A percentile compares a stretch with the other conserved stretches of the same genome.
Evolutionary conservation across 2,888 invertebrate species (phyloP).

Genomic region (Malachius bipustulatus): DNA sequence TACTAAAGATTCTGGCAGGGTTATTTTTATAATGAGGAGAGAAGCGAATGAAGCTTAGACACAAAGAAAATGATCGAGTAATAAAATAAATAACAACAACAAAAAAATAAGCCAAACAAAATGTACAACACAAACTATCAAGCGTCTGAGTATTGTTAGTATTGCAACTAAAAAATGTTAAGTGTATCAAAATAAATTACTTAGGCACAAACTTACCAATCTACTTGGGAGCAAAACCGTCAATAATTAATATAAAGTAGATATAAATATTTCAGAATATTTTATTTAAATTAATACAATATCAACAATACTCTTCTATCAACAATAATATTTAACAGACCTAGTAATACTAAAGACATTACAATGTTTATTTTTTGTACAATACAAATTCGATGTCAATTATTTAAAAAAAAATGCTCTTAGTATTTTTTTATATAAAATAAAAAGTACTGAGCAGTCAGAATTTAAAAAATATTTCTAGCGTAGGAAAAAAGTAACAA

Average conservation of each 20-base stretch:
- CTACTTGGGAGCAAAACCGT: background rate
- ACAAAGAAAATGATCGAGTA: too few relatives aligned
- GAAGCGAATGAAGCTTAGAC: too few relatives aligned
- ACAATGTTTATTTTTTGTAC: too few relatives aligned
- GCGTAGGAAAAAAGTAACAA: slow-evolving; percentile 7
- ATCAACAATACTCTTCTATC: slow-evolving; percentile 31
- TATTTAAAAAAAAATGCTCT: slow-evolving; percentile 11
- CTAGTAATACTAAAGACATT: too few relatives aligned
- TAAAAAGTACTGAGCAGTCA: slow-evolving; percentile 4
- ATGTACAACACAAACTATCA: slow-evolving; percentile 13
- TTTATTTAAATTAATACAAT: slow-evolving; percentile 22
- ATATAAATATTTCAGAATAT: slow-evolving; percentile 3
- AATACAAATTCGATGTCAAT: background rate
- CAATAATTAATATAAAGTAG: background rate
- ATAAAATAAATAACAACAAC: slow-evolving; percentile 7
- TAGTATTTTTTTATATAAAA: slow-evolving; percentile 3
- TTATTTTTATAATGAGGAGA: too few relatives aligned
- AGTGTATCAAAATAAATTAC: slow-evolving; percentile 8
- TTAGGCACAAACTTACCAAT: slow-evolving; percentile 15
- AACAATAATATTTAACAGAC: slow-evolving; percentile 1
- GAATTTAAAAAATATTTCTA: slow-evolving; percentile 12
- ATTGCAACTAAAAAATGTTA: slow-evolving; percentile 21
- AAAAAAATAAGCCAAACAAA: slow-evolving; percentile 9
- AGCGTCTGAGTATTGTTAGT: slow-evolving; percentile 34
- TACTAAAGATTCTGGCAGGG: too few relatives aligned